Conservation (phyloP, 2,797 vertebrate genomes). For the Enteromius viviparus region DNA sequence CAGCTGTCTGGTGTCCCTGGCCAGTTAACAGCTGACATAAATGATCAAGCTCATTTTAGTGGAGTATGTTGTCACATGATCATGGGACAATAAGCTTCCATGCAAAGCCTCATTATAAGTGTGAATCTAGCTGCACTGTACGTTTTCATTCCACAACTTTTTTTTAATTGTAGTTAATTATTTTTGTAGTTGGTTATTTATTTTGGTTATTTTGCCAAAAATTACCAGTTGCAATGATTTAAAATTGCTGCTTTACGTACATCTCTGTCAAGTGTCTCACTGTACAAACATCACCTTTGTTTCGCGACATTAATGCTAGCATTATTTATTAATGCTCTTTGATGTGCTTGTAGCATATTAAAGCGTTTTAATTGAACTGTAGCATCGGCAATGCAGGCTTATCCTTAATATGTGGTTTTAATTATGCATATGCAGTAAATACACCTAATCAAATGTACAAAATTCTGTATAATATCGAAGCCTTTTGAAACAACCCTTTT, state of each 20-base stretch:
- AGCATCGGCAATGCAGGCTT: slow-evolving; percentile 82
- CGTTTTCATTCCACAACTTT: slow-evolving; percentile 64
- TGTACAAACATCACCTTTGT: slow-evolving; percentile 32
- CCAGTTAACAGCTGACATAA: slow-evolving; percentile 6
- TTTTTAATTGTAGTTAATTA: slow-evolving; percentile 37
- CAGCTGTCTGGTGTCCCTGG: background rate
- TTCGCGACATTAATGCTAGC: slow-evolving; percentile 53
- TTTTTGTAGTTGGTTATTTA: background rate
- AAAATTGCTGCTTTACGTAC: slow-evolving; percentile 66
- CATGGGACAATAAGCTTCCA: slow-evolving; percentile 71
- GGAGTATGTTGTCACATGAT: slow-evolving; percentile 20
- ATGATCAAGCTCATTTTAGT: background rate
- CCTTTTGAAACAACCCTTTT: slow-evolving; percentile 74
- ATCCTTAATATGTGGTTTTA: slow-evolving; percentile 74
- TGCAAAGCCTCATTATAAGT: slow-evolving; percentile 57
- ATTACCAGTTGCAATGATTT: slow-evolving; percentile 70
- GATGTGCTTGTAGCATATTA: slow-evolving; percentile 73
- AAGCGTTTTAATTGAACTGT: slow-evolving; percentile 77
- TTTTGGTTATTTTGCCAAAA: slow-evolving; percentile 70
- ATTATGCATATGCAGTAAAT: slow-evolving; percentile 73
- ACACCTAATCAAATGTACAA: slow-evolving; percentile 73
- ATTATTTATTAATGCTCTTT: slow-evolving; percentile 68
- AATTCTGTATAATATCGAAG: slow-evolving; percentile 65
- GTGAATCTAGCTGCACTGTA: slow-evolving; percentile 65
- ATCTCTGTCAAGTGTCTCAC: slow-evolving; percentile 63